Percentiles rank a stretch among this genome's conserved stretches.
phyloP scores from a whole-genome alignment of 2,113 vertebrate species.

The Ptilorrhoa leucosticta region DNA sequence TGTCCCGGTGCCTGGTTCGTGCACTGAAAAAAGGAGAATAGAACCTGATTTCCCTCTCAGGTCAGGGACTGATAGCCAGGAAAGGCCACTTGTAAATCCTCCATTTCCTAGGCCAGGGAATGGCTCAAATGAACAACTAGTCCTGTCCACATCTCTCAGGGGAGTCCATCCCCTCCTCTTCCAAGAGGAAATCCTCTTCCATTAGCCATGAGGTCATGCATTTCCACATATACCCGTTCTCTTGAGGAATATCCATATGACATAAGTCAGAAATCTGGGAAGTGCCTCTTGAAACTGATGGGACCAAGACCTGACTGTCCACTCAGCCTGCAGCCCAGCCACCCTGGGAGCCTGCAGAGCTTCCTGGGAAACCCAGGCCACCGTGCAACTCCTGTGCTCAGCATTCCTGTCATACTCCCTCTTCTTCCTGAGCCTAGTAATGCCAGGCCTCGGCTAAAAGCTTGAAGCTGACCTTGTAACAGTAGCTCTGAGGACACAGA shows the following conservation, averaged over 20 bases:
- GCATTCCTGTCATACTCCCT: background rate
- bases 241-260: background rate
- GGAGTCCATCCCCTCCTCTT: background rate
- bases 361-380: background rate
- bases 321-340: background rate
- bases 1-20: background rate
- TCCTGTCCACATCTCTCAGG: background rate
- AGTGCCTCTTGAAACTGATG: background rate
- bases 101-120: background rate
- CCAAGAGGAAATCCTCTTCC: conserved; percentile 13
- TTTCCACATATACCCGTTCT: background rate
- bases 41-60: background rate
- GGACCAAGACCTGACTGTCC: background rate
- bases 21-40: background rate
- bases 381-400: background rate
- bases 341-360: background rate
- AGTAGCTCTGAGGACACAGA: background rate
- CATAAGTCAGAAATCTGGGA: background rate
- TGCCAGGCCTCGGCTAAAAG: background rate
- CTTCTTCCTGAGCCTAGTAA: background rate
- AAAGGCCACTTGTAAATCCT: background rate
- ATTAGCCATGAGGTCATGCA: background rate
- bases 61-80: background rate
- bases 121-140: background rate
- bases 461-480: background rate